Conservation (phyloP, 2,113 vertebrate species). For the Aptenodytes forsteri region DNA sequence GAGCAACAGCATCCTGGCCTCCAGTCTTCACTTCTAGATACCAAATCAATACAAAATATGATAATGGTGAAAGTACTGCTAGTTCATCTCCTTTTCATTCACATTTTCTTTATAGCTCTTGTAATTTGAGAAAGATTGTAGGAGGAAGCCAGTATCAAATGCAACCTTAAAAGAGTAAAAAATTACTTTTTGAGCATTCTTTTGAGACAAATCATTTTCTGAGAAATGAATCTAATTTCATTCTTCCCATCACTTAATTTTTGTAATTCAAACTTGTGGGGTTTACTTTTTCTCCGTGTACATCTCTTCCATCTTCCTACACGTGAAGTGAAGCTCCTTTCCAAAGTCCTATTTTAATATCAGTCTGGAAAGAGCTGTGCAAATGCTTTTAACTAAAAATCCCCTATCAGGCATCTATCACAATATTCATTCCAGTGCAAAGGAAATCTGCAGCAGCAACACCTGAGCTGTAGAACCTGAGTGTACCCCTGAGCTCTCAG, state of each 20-base stretch:
- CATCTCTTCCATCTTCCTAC: not conserved
- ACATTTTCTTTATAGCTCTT: not conserved
- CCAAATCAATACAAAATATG: not conserved
- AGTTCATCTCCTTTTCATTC: not conserved
- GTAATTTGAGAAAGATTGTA: not conserved
- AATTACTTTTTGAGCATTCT: not conserved
- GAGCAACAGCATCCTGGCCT: not conserved
- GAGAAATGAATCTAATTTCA: not conserved
- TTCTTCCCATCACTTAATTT: not conserved
- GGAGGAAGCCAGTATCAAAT: not conserved
- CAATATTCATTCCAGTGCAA: not conserved
- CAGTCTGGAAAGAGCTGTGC: not conserved
- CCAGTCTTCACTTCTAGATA: not conserved
- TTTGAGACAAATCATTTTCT: not conserved
- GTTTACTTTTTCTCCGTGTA: not conserved
- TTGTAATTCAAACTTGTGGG: not conserved
- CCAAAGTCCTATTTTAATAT: not conserved
- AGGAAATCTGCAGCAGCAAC: not conserved
- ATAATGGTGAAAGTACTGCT: not conserved
- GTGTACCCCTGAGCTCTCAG: not conserved
- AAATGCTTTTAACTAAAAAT: not conserved
- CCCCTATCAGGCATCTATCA: not conserved
- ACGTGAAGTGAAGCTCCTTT: not conserved
- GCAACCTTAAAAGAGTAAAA: not conserved
- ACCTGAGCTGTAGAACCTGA: not conserved